phyloP scores from a whole-genome alignment of 1,140 invertebrate species.

The Lepidotrigona ventralis region DNA sequence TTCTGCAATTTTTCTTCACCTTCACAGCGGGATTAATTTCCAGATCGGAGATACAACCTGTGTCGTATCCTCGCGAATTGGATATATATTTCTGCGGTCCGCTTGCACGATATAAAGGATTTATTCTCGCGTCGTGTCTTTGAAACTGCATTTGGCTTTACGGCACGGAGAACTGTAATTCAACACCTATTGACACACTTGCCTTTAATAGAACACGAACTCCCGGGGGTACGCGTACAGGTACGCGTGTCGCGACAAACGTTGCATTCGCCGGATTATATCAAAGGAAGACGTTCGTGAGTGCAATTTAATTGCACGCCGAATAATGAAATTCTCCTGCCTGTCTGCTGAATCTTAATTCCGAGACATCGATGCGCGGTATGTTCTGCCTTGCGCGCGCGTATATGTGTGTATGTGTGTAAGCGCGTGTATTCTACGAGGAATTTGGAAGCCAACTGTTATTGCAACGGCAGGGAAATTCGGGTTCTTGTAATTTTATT shows the following conservation, averaged over 20 bases:
- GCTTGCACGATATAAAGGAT: slow-evolving; percentile 43
- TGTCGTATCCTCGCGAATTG: neutral
- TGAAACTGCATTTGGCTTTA: slow-evolving; percentile 54
- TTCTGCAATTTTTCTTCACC: too few species aligned
- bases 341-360: slow-evolving; percentile 33
- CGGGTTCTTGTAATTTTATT: neutral
- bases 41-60: neutral
- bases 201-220: slow-evolving; percentile 49
- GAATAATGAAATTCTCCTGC: slow-evolving; percentile 33
- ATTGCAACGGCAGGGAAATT: neutral
- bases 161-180: slow-evolving; percentile 46
- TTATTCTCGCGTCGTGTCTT: slow-evolving; percentile 43
- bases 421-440: too few species aligned
- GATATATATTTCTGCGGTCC: slow-evolving; percentile 48
- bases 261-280: neutral
- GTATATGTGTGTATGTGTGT: too few species aligned
- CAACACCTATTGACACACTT: slow-evolving; percentile 50
- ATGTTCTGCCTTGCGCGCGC: too few species aligned
- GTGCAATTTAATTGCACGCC: slow-evolving; percentile 18
- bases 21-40: neutral
- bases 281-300: slow-evolving; percentile 32
- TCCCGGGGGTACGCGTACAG: neutral
- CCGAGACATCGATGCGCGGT: slow-evolving; percentile 15
- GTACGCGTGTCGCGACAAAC: neutral
- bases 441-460: neutral